phyloP scores from a whole-genome alignment of 2,888 invertebrate species.

The Merodon equestris region DNA sequence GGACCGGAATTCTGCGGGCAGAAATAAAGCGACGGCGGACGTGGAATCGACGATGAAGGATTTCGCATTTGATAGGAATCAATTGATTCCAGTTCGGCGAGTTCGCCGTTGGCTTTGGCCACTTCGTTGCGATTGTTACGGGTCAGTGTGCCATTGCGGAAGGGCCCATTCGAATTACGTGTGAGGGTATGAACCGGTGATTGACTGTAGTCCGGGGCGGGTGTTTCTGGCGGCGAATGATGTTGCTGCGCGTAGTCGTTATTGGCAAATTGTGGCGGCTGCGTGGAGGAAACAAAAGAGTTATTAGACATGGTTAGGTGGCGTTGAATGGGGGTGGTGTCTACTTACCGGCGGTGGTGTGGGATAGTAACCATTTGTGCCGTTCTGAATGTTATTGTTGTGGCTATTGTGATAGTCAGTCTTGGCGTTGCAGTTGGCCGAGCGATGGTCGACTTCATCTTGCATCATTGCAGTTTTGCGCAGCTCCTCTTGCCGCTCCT shows the following conservation, averaged over 20 bases:
- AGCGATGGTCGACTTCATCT: constrained; percentile 76
- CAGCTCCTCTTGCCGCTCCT: constrained; percentile 77
- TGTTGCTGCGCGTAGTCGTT: constrained; percentile 45
- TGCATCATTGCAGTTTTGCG: constrained; percentile 77
- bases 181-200: constrained; percentile 64
- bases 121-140: constrained; percentile 63
- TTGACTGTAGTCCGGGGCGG: constrained; percentile 75
- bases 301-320: constrained; percentile 34
- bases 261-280: constrained; percentile 77
- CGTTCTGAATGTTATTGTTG: constrained; percentile 64
- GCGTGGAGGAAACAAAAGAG: constrained; percentile 8
- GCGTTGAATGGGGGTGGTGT: not conserved
- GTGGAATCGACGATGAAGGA: constrained; percentile 82
- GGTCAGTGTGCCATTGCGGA: constrained; percentile 65
- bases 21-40: constrained; percentile 86
- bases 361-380: constrained; percentile 70
- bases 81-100: constrained; percentile 87
- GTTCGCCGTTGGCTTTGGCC: constrained; percentile 77
- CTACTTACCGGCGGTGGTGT: constrained; percentile 75
- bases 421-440: constrained; percentile 70
- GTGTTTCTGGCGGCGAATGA: constrained; percentile 72
- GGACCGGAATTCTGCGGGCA: constrained; percentile 81
- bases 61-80: constrained; percentile 87
- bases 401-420: constrained; percentile 59
- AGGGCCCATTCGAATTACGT: constrained; percentile 52